These are phyloP conservation scores for Pantelozetes paolii DNA, from an alignment of 2,888 invertebrate species.

Conservation along the genomic window DNA sequence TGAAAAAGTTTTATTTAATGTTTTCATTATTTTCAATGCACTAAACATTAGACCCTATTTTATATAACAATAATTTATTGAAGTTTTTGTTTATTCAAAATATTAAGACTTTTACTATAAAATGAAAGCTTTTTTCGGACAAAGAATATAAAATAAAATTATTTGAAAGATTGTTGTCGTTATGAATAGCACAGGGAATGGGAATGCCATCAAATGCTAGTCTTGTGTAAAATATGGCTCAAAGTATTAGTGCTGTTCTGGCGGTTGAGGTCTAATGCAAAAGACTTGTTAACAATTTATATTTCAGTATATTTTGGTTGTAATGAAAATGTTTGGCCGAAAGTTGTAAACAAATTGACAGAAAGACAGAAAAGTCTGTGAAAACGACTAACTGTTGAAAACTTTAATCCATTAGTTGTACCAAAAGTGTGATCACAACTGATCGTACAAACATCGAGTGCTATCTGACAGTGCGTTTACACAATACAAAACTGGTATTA, in stretches of 20 bases:
- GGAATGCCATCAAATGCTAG: background rate
- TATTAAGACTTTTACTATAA: slow-evolving; percentile 10
- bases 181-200: no score
- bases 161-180: no score
- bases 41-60: background rate
- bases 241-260: background rate
- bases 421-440: slow-evolving; percentile 21
- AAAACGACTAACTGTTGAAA: slow-evolving; percentile 27
- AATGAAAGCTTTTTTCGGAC: background rate
- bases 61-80: slow-evolving; percentile 7
- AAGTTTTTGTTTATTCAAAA: slow-evolving; percentile 20
- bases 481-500: background rate
- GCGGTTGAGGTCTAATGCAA: slow-evolving; percentile 28
- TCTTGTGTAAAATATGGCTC: background rate
- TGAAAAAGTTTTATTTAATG: background rate
- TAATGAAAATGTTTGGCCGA: background rate
- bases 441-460: slow-evolving; percentile 7
- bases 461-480: background rate
- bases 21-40: slow-evolving; percentile 20
- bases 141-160: background rate
- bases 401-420: slow-evolving; percentile 17
- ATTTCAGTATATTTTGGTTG: background rate
- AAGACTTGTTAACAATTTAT: slow-evolving; percentile 29
- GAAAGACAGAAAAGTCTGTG: no score
- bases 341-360: slow-evolving; percentile 20